Percentiles rank a stretch among this genome's conserved stretches.
Evolutionary conservation across 2,113 vertebrate species (phyloP).

Genomic region (Oenanthe oenanthe): DNA sequence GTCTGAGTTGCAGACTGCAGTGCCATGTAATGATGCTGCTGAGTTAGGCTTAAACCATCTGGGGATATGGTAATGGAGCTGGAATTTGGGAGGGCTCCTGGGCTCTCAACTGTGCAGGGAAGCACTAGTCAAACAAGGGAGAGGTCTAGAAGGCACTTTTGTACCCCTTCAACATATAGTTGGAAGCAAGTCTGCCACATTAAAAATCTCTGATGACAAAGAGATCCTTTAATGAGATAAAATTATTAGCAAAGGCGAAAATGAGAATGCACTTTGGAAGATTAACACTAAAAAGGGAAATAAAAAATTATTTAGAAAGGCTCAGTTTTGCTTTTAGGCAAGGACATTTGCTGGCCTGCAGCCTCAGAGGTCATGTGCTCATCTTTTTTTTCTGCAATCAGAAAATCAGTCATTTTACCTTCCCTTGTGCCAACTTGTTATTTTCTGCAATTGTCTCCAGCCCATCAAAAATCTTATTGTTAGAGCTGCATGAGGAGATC

Average conservation of each 20-base stretch:
- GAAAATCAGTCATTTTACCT: not conserved
- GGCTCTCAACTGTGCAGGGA: not conserved
- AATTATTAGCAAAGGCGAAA: not conserved
- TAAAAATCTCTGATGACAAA: not conserved
- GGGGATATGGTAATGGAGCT: not conserved
- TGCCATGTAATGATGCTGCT: not conserved
- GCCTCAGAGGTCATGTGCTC: not conserved
- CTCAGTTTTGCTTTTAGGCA: not conserved
- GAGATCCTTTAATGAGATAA: not conserved
- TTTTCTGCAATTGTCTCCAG: constrained; percentile 43
- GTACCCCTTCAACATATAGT: constrained; percentile 7
- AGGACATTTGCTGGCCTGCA: not conserved
- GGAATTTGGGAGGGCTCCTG: not conserved
- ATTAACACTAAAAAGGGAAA: not conserved
- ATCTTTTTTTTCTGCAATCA: not conserved
- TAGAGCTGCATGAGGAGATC: constrained; percentile 15
- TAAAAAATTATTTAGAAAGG: not conserved
- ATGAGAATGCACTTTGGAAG: not conserved
- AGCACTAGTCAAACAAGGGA: not conserved
- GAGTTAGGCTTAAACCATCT: not conserved
- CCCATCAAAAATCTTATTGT: not conserved
- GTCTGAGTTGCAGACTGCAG: not conserved
- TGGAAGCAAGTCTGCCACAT: not conserved
- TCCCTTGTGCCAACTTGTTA: constrained; percentile 29
- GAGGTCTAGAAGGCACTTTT: not conserved